phyloP scores from a whole-genome alignment of 2,797 vertebrate genomes.

The Peromyscus melanophrys region DNA sequence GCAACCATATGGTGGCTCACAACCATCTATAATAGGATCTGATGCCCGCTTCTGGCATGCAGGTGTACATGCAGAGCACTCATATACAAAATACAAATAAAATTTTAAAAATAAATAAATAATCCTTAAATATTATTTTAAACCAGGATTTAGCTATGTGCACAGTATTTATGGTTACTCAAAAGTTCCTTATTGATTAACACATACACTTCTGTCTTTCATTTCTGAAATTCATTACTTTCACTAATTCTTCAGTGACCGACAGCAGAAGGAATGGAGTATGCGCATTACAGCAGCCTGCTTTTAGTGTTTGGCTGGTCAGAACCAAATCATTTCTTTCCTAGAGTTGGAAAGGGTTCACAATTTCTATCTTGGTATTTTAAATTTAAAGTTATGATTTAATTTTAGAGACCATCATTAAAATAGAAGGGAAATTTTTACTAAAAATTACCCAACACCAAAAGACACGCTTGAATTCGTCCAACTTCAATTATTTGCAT shows the following conservation, averaged over 20 bases:
- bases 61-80: neutral
- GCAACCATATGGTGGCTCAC: neutral
- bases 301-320: conserved; percentile 1
- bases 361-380: conserved; percentile 57
- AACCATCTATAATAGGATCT: neutral
- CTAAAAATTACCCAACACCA: neutral
- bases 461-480: conserved; percentile 20
- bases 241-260: conserved; percentile 23
- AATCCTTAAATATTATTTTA: neutral
- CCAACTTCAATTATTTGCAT: neutral
- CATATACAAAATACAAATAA: neutral
- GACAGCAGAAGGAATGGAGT: conserved; percentile 1
- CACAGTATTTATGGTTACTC: neutral
- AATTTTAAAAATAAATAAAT: neutral
- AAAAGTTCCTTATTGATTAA: neutral
- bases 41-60: neutral
- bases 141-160: neutral
- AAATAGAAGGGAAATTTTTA: conserved; percentile 31
- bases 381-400: conserved; percentile 44
- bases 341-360: neutral
- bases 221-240: neutral
- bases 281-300: neutral
- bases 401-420: conserved; percentile 43
- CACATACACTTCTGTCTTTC: neutral
- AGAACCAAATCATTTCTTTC: conserved; percentile 15